phyloP scores from a whole-genome alignment of 1,140 invertebrate genomes.

The Theocolax elegans region DNA sequence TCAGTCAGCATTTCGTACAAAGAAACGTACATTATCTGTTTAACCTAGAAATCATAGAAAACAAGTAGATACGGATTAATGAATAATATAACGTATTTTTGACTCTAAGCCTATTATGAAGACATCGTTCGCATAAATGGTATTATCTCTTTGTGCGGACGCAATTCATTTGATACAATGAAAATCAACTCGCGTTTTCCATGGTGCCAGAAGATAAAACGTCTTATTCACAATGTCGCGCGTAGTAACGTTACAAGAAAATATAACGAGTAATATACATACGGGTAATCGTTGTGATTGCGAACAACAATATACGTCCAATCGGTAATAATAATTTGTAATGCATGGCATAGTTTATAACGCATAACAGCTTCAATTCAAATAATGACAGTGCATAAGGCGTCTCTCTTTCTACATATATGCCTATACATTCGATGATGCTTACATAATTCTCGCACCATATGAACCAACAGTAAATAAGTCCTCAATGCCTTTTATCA shows the following conservation, averaged over 20 bases:
- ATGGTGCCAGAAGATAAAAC: neutral
- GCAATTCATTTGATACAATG: neutral
- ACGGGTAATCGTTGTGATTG: conserved; percentile 21
- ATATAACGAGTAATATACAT: conserved; percentile 11
- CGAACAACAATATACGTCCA: neutral
- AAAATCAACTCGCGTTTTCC: conserved; percentile 13
- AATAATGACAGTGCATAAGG: neutral
- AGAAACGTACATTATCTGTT: too few species aligned
- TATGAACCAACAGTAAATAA: conserved; percentile 34
- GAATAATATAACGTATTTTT: too few species aligned
- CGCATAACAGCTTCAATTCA: conserved; percentile 22
- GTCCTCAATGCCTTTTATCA: conserved; percentile 47
- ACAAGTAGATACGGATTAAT: too few species aligned
- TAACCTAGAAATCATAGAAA: too few species aligned
- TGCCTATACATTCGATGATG: neutral
- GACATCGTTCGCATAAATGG: neutral
- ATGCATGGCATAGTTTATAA: conserved; percentile 28
- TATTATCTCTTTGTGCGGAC: neutral
- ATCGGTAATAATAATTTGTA: conserved; percentile 14
- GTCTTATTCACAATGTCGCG: conserved; percentile 14
- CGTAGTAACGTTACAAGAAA: conserved; percentile 13
- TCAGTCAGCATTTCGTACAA: too few species aligned
- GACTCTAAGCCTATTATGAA: too few species aligned
- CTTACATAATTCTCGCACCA: conserved; percentile 21
- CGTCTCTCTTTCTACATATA: conserved; percentile 5